A percentile compares a stretch with the other conserved stretches of the same genome.
Conservation (phyloP, 2,113 vertebrate genomes). For the Acrocephalus kingi region DNA sequence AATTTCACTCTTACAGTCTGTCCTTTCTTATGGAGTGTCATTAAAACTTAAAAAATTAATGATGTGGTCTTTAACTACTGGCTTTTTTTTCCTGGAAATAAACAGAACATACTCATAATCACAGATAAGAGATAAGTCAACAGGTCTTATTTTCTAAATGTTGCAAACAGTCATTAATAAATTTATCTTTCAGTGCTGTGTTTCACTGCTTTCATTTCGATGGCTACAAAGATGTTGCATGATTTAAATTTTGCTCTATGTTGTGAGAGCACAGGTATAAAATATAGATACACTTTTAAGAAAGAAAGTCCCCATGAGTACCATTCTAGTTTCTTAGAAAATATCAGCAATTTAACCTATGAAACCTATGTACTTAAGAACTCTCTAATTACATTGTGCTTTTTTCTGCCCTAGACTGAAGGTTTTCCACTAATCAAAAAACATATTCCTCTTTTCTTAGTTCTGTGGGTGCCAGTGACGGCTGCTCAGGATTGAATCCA, state of each 20-base stretch:
- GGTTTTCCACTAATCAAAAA: not conserved
- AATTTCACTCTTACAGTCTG: not conserved
- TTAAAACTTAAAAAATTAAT: not conserved
- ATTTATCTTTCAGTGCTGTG: not conserved
- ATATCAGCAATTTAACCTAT: not conserved
- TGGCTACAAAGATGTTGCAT: not conserved
- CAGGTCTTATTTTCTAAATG: not conserved
- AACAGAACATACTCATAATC: not conserved
- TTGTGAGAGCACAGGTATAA: not conserved
- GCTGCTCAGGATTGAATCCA: not conserved
- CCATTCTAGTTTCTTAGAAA: not conserved
- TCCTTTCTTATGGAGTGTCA: not conserved
- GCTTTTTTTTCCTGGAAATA: not conserved
- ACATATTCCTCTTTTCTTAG: not conserved
- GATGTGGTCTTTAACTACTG: not conserved
- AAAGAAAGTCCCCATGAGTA: not conserved
- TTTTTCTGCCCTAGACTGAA: not conserved
- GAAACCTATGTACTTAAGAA: not conserved
- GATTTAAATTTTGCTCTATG: not conserved
- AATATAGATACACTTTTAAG: not conserved
- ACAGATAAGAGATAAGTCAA: not conserved
- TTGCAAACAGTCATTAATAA: not conserved
- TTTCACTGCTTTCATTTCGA: not conserved
- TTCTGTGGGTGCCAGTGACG: not conserved
- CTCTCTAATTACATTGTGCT: not conserved